phyloP scores from a whole-genome alignment of 2,797 vertebrate species.

The Potorous gilbertii region DNA sequence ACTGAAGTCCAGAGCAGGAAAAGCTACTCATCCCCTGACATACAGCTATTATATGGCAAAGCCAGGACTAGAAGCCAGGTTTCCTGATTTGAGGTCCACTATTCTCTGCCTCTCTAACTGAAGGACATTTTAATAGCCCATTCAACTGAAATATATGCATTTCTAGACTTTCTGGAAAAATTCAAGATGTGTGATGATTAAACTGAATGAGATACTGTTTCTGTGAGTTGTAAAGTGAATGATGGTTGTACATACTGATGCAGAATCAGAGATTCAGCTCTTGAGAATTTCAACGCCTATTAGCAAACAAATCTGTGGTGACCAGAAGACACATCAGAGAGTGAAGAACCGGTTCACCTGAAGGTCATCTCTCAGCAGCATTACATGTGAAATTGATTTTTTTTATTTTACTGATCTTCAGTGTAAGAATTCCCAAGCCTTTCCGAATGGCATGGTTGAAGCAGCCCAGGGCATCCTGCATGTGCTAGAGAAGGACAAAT shows the following conservation, averaged over 20 bases:
- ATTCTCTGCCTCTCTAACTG: not conserved
- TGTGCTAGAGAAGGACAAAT: constrained; percentile 1
- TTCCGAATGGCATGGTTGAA: not conserved
- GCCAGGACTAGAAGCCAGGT: constrained; percentile 45
- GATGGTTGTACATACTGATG: not conserved
- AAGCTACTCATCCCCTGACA: not conserved
- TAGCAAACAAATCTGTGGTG: not conserved
- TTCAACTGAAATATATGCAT: not conserved
- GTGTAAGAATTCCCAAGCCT: not conserved
- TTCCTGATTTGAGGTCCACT: constrained; percentile 11
- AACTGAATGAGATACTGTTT: not conserved
- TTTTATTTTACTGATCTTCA: not conserved
- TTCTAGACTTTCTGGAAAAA: not conserved
- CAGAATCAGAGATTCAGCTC: not conserved
- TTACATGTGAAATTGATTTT: not conserved
- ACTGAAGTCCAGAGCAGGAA: not conserved
- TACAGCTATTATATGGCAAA: constrained; percentile 61
- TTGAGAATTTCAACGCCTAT: not conserved
- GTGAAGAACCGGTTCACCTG: not conserved
- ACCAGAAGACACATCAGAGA: not conserved
- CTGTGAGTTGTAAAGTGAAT: not conserved
- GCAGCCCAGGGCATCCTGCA: not conserved
- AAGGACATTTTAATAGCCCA: not conserved
- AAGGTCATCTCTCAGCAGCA: not conserved
- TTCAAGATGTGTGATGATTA: not conserved